Evolutionary conservation across 1,140 invertebrate genomes (phyloP).

Genomic region (Polyergus mexicanus): DNA sequence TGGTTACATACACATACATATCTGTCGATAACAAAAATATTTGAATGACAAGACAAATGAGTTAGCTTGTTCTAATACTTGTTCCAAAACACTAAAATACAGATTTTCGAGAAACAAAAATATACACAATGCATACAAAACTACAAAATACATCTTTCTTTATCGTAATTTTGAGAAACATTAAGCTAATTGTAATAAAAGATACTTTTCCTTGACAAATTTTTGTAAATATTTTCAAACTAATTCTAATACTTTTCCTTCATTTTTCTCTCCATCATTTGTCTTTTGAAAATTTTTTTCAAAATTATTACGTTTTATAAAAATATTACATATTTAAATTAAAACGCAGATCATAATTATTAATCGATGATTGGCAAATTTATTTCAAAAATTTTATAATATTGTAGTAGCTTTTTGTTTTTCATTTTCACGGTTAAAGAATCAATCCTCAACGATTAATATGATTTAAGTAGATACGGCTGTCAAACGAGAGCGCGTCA

Average conservation of each 20-base stretch:
- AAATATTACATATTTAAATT: too few relatives aligned
- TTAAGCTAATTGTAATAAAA: neutral
- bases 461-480: neutral
- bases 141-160: neutral
- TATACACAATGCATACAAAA: too few relatives aligned
- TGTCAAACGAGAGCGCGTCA: neutral
- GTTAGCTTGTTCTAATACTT: neutral
- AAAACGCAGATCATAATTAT: too few relatives aligned
- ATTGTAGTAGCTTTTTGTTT: too few relatives aligned
- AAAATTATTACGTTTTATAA: too few relatives aligned
- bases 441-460: neutral
- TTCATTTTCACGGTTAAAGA: neutral
- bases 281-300: neutral
- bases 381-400: too few relatives aligned
- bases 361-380: too few relatives aligned
- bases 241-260: neutral
- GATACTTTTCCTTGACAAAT: neutral
- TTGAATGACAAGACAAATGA: neutral
- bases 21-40: too few relatives aligned
- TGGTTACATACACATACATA: too few relatives aligned
- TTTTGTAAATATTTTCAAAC: neutral
- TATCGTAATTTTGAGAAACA: neutral
- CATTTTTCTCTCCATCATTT: neutral
- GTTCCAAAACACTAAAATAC: too few relatives aligned
- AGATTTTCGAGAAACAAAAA: too few relatives aligned